Base-by-base conservation (phyloP, 2,888 invertebrate species). In the Troides aeacus region DNA sequence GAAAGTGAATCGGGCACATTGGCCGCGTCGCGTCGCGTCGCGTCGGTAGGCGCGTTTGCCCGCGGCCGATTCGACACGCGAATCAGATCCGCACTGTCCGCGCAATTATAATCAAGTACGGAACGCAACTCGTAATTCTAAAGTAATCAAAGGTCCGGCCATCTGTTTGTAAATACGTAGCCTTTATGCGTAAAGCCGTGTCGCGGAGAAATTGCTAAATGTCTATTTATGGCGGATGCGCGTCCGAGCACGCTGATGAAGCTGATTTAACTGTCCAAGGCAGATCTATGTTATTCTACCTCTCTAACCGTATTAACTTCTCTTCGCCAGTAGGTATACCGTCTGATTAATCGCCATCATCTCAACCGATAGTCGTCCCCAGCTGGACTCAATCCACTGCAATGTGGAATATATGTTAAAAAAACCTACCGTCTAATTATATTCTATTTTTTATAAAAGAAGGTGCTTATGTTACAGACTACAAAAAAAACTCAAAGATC, bases 81-180 rank as follows among this genome's bases (percentile, higher is more conserved):
- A 89, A 87, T 92, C 90, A 85, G 90, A 87, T 87, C 77, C 85
- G 78, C 83, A 80, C 87, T 88, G 92, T 91, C 92, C 84, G 83
- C 89, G 82, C 91, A 92, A 92, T 92, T 92, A 91, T 89, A 92
- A 91, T 92, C 92, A 90, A 88, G 83, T 82, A 84, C 81, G 83
- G 82, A 82, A 83, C 82, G 82, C 80, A 83, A 84, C 84, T 90
- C 91, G 88, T 90, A 90, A 91, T 92, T 91, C 89, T 89, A 88
- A 89, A 85, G 88, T 84, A 91, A 92, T 91, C 92, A 91, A 90
- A 88, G 86, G 78, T 81, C 80, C 81, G 80, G 77, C 84, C 84
- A 86, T 86, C 85, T 87, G 85, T 86, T 87, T 84, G 83, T 79
- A 83, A 82, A 85, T 81, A 76, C 71, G 62, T 64, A 60, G 71